Base-by-base conservation (phyloP, 2,888 invertebrate species). In the Epinotia demarniana region DNA sequence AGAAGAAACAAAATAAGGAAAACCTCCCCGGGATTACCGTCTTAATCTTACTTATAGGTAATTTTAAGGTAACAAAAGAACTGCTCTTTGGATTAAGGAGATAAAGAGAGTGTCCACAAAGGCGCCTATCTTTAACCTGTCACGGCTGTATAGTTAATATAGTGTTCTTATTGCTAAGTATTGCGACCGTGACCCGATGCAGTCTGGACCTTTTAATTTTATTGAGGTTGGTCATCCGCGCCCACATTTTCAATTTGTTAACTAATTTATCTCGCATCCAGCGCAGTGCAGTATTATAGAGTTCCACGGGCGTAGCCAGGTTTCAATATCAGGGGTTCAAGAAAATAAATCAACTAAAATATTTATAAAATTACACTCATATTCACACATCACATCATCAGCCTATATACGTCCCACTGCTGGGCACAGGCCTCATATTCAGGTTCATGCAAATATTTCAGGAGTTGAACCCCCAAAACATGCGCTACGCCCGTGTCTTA, bases 101-200 rank as follows among this genome's bases (percentile, higher is more conserved):
- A 75, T 75, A 66, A 75, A 67, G 67, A 61, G 75, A 75, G 61
- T 72, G 75, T 75, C 75, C 75, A 75, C 75, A 75, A 67, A 72
- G 61, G 49, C 66, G 64, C 61, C 67, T 75, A 64, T 75, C 60
- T 75, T 71, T 75, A 71, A 71, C 72, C 66, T 71, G 55, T 75
- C 61, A 72, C 67, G 61, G 61, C 57, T 72, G 23, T 27, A 58
- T 57, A 71, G 60, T 71, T 75, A 72, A 72, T 72, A 43, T 64
- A 64, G 66, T 72, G 69, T 64, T 60, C 60, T 60, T 60, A 69
- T 66, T 71, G 55, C 72, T 73, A 72, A 67, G 71, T 73, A 68
- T 61, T 69, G 27, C 64, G 79, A 43, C 80, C 80, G 68, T 81
- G 80, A 80, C 80, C 79, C 72, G 75, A 53, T 67, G 66, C 67